Evolutionary conservation across 2,888 invertebrate genomes (phyloP), one percentile per base, ranked within the genome.

Genomic region (Cephus nigrinus): DNA sequence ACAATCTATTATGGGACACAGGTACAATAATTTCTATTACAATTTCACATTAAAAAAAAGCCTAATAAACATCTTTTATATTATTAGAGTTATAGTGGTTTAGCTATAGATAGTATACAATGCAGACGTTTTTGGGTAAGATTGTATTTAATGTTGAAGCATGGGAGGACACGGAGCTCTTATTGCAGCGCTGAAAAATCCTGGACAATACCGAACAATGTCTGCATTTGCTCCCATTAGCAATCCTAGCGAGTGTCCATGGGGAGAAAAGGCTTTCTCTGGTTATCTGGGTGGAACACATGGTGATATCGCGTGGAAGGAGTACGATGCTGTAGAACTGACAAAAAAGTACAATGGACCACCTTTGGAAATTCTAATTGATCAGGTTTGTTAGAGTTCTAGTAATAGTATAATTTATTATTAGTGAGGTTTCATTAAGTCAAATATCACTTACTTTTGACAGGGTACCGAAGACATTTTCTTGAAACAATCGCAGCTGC

Each of bases 81-180:
- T 15, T 40, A 4, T 15, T 40, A 36, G 69, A 31, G 75, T 30
- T 40, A 68, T 23, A 73, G 71, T 75, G 2, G 33, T 30, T 11
- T 33, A 34, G 74, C 68, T 73, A 35, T 69, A 40, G n/a, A 73
- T 69, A 55, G n/a, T 33, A 76, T 69, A 69, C 12, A 69, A 36
- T 78, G 12, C 55, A 36, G 55, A 69, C 33, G 32, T 69, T 68
- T 76, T n/a, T n/a, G 69, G 55, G 78, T 69, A 34, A 32, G 75
- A 36, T 75, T 75, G 76, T 81, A 80, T 75, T 78, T 81, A 84
- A 80, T 82, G 83, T 93, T 93, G 74, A 90, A 98, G 98, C 89
- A 99, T 99, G 99, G 99, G 99, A 80, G 99, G 99, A 34, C 99
- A 99, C 92, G 99, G 99, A 40, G 98, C 99, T 30, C 91, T 99